Base-by-base conservation (phyloP, 2,113 vertebrate species). In the Nothobranchius furzeri region DNA sequence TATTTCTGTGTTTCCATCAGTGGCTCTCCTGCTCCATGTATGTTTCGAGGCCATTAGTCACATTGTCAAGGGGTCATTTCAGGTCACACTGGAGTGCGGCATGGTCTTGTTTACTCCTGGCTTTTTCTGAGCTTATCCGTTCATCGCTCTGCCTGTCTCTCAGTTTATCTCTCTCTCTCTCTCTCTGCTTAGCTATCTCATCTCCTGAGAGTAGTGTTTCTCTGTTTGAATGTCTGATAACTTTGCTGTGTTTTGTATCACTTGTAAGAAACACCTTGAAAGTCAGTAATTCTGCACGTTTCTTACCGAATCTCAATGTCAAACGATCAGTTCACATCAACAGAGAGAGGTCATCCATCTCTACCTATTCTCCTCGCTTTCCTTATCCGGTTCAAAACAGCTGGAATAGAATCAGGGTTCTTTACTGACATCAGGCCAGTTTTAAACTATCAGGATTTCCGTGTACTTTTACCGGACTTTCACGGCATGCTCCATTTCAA, bases 1-100 rank as follows among this genome's bases (percentile, higher is more conserved):
- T 43, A 52, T 51, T 54, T 62, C 43, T 82, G 65, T 46, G 68
- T 60, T 50, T 83, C 60, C 58, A 69, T 78, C 71, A 68, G 68
- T 7, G 8, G 52, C 46, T 76, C 72, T 68, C 54, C 62, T 70
- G 81, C 54, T 70, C 48, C 70, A 77, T 68, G 73, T 74, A 48
- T 70, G 76, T 82, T 78, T 80, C 63, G 58, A 61, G 64, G 76
- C 88, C 76, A 85, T 88, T 86, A 82, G 76, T 87, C 68, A 82
- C 72, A 69, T 81, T 83, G 85, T 87, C 82, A 80, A 35, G 7
- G 64, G 86, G 83, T 85, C 78, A 73, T 42, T 0, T 2, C 47
- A 70, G 81, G 85, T 85, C 81, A 60, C 2, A 4, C 25, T 64
- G 60, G 65, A 76, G 69, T 55, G 65, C 76, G 64, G 60, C 63